phyloP scores from a whole-genome alignment of 2,888 invertebrate genomes.

The Prosapia bicincta region DNA sequence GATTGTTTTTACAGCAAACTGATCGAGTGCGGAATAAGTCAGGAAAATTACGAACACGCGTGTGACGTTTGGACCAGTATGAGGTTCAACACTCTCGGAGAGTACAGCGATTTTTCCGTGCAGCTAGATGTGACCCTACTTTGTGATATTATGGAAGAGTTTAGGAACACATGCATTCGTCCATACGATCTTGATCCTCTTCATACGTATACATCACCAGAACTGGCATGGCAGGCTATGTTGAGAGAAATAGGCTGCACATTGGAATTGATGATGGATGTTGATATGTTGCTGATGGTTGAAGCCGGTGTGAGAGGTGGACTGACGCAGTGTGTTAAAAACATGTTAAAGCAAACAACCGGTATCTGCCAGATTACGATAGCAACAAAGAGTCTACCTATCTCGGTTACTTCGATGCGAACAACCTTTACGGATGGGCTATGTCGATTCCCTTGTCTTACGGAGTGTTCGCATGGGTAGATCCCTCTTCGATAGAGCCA shows the following conservation, averaged over 20 bases:
- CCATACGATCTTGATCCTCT: constrained; percentile 13
- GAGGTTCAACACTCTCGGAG: constrained; percentile 40
- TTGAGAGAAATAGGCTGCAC: constrained; percentile 18
- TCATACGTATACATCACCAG: constrained; percentile 18
- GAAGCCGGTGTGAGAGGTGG: constrained; percentile 30
- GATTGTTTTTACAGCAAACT: constrained; percentile 38
- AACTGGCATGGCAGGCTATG: constrained; percentile 15
- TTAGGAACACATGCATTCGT: constrained; percentile 14
- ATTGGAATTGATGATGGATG: constrained; percentile 28
- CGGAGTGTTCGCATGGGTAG: constrained; percentile 21
- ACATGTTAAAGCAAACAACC: constrained; percentile 16
- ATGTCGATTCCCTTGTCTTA: constrained; percentile 13
- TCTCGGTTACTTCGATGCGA: constrained; percentile 14
- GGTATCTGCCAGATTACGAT: constrained; percentile 14
- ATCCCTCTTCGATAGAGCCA: neutral
- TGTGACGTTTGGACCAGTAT: constrained; percentile 42
- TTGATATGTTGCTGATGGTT: constrained; percentile 25
- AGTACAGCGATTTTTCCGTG: constrained; percentile 39
- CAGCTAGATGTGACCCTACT: constrained; percentile 23
- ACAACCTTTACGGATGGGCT: constrained; percentile 26
- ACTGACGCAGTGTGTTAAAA: constrained; percentile 7
- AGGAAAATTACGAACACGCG: constrained; percentile 43
- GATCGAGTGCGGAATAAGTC: constrained; percentile 35
- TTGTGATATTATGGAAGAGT: constrained; percentile 28
- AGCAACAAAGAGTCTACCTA: neutral